Conservation (phyloP, 2,113 vertebrate species). For the Actenoides lindsayi region DNA sequence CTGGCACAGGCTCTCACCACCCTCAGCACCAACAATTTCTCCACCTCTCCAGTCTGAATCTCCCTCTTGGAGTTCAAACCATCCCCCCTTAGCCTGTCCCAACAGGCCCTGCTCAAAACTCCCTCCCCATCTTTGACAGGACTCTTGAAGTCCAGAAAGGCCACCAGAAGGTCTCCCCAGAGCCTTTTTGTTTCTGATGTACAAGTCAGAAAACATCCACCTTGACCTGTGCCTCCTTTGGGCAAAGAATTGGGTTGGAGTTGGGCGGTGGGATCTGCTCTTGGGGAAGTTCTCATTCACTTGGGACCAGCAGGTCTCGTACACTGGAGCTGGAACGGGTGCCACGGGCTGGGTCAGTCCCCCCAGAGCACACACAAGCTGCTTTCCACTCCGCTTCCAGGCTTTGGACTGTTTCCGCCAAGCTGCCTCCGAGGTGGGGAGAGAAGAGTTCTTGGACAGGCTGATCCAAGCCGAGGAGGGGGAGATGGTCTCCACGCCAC, state of each 20-base stretch:
- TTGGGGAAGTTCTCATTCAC: neutral
- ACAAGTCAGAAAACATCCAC: neutral
- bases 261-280: rapidly evolving
- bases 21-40: too few relatives aligned
- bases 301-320: neutral
- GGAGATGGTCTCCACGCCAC: constrained; percentile 71
- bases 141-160: too few relatives aligned
- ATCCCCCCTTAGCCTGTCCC: too few relatives aligned
- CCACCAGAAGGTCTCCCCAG: neutral
- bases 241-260: too few relatives aligned
- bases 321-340: neutral
- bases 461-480: constrained; percentile 86
- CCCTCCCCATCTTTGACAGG: too few relatives aligned
- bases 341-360: neutral
- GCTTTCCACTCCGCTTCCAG: constrained; percentile 67
- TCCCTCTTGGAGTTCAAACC: too few relatives aligned
- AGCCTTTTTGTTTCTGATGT: neutral
- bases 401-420: constrained; percentile 92
- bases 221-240: neutral
- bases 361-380: neutral
- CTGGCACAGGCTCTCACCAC: too few relatives aligned
- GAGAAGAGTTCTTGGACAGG: constrained; percentile 91
- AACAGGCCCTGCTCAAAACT: too few relatives aligned
- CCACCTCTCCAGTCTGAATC: too few relatives aligned
- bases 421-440: constrained; percentile 89